Evolutionary conservation across 2,113 vertebrate genomes (phyloP), one percentile per base, ranked within the genome.

Genomic region (Solenodon paradoxus): DNA sequence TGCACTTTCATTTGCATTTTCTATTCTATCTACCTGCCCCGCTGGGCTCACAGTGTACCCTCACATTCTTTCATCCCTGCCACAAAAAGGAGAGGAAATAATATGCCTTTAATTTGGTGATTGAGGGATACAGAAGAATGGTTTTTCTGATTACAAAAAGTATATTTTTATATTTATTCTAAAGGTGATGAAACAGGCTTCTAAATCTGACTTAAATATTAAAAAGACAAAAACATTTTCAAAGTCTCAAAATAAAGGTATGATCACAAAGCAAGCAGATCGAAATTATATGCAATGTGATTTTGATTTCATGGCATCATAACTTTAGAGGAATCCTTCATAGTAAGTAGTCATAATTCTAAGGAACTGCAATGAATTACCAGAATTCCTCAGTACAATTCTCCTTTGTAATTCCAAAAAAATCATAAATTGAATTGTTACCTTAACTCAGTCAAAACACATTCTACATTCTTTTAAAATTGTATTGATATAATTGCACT

Each of bases 151-250:
- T 77, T 45, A 82, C 0, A 45, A 47, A 94, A 94, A 91, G 15
- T 47, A 57, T 72, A 47, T n/a, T 77, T 51, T 74, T 38, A 35
- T 35, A 57, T 72, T 59, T 91, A 75, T 75, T 74, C 17, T 35
- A 68, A 66, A 59, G 11, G 35, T 22, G 7, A 9, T 49, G 22
- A 85, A 57, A 55, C 28, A 71, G 80, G 74, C n/a, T 77, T 79
- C 51, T 55, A 89, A 94, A 78, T 47, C 13, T 66, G 49, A 40
- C 28, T 88, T 74, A 64, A 90, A 38, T 64, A 57, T 92, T 13
- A 75, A 82, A 90, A 81, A n/a, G n/a, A 17, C 16, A 57, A 80
- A 49, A 6, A 40, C 3, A 77, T 53, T 93, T 71, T 63, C 28
- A 82, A 88, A 92, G 38, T 42, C 16, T 88, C 75, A 95, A 20